phyloP scores from a whole-genome alignment of 2,888 invertebrate species.

The Eristalis intricaria region DNA sequence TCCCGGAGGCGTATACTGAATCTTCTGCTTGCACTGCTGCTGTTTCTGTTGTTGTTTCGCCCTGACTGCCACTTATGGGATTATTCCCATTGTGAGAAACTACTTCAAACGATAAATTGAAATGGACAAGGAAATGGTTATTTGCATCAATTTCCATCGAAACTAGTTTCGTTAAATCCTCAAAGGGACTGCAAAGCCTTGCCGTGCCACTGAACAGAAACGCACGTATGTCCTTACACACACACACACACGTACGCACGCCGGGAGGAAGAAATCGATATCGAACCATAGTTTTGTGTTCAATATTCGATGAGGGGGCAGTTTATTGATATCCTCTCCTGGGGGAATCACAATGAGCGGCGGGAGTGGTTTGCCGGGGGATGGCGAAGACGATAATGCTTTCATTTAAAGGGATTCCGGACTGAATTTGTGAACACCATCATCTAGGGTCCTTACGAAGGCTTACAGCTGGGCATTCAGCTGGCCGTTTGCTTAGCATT shows the following conservation, averaged over 20 bases:
- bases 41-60: not conserved
- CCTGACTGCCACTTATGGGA: not conserved
- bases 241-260: not conserved
- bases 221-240: not conserved
- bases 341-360: constrained; percentile 12
- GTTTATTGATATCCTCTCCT: constrained; percentile 26
- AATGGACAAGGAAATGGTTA: constrained; percentile 5
- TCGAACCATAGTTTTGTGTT: constrained; percentile 22
- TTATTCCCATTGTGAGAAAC: not conserved
- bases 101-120: constrained; percentile 20
- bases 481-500: not conserved
- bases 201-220: not conserved
- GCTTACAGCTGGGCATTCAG: not conserved
- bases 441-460: constrained; percentile 11
- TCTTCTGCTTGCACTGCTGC: not conserved
- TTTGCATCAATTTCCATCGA: constrained; percentile 2
- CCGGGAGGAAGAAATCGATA: constrained; percentile 14
- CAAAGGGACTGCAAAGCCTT: constrained; percentile 18
- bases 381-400: not conserved
- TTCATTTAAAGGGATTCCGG: constrained; percentile 22
- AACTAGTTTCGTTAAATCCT: constrained; percentile 19
- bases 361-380: not conserved
- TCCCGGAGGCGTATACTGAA: not conserved
- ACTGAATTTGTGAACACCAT: constrained; percentile 27
- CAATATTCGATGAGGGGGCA: constrained; percentile 1